These are phyloP conservation scores for Orgyia antiqua DNA, from an alignment of 2,888 invertebrate species.

Conservation along the genomic window DNA sequence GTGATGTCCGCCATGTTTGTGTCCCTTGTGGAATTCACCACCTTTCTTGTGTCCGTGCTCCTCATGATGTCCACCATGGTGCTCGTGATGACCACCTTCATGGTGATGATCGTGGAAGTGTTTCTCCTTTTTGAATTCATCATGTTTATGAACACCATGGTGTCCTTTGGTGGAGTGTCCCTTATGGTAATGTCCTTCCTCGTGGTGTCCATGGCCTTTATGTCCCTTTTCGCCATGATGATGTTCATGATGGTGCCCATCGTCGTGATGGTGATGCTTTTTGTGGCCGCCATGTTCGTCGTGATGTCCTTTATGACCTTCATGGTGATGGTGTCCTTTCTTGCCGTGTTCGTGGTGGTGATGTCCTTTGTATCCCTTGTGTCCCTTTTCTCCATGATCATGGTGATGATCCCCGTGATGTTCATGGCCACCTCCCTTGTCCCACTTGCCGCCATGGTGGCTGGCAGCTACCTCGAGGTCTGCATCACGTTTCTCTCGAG, in stretches of 20 bases:
- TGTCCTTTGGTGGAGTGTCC: constrained; percentile 92
- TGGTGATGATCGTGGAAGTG: constrained; percentile 92
- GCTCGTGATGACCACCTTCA: constrained; percentile 87
- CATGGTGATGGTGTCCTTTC: constrained; percentile 87
- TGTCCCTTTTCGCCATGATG: constrained; percentile 83
- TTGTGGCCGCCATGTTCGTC: constrained; percentile 82
- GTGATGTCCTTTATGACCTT: constrained; percentile 79
- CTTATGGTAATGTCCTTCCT: constrained; percentile 85
- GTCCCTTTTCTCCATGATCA: constrained; percentile 83
- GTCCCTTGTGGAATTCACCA: constrained; percentile 87
- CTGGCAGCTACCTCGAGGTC: constrained; percentile 76
- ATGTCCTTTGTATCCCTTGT: constrained; percentile 84
- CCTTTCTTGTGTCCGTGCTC: constrained; percentile 90
- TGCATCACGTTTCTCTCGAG: constrained; percentile 65
- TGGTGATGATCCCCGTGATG: constrained; percentile 81
- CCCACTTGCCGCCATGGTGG: constrained; percentile 65
- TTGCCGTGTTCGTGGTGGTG: constrained; percentile 82
- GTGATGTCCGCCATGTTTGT: constrained; percentile 87
- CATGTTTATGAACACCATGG: constrained; percentile 89
- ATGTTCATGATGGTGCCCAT: constrained; percentile 81
- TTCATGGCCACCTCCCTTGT: constrained; percentile 81
- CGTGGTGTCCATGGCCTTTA: constrained; percentile 76
- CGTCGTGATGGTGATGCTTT: constrained; percentile 81
- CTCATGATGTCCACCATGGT: constrained; percentile 87
- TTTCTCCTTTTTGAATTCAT: constrained; percentile 91